These are phyloP conservation scores for Odocoileus virginianus DNA, from an alignment of 2,113 vertebrate species.

Conservation along the genomic window DNA sequence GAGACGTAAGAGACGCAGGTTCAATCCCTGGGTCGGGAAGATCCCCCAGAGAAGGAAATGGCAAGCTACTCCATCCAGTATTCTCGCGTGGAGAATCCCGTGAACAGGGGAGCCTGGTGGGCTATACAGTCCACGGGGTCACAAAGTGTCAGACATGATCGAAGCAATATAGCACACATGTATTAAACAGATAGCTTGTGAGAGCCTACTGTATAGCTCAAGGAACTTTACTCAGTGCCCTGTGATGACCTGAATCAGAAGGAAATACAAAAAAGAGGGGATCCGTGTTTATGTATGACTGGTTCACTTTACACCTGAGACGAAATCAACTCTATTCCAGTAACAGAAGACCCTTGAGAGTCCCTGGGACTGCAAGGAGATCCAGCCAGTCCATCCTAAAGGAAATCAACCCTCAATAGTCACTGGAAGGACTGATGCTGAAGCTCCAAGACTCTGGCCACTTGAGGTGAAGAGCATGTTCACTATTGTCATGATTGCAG, in stretches of 20 bases:
- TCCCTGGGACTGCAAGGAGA: neutral
- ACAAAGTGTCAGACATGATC: rapidly evolving
- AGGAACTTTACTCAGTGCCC: no score
- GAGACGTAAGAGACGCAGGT: neutral
- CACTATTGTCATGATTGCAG: no score
- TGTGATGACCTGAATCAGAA: no score
- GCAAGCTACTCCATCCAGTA: neutral
- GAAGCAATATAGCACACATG: neutral
- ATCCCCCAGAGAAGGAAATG: neutral
- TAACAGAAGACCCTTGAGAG: neutral
- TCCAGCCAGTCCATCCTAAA: neutral
- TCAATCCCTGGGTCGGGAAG: neutral
- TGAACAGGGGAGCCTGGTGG: neutral
- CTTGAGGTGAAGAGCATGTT: neutral
- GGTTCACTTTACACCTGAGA: neutral
- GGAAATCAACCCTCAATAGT: neutral
- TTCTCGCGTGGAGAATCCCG: neutral
- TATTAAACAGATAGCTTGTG: neutral
- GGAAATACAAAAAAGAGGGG: no score
- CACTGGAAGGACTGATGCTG: neutral
- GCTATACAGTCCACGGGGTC: neutral
- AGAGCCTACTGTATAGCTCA: neutral
- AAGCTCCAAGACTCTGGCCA: neutral
- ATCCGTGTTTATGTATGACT: neutral
- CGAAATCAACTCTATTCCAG: neutral